phyloP scores from a whole-genome alignment of 2,113 vertebrate genomes.

The Microtus oregoni region DNA sequence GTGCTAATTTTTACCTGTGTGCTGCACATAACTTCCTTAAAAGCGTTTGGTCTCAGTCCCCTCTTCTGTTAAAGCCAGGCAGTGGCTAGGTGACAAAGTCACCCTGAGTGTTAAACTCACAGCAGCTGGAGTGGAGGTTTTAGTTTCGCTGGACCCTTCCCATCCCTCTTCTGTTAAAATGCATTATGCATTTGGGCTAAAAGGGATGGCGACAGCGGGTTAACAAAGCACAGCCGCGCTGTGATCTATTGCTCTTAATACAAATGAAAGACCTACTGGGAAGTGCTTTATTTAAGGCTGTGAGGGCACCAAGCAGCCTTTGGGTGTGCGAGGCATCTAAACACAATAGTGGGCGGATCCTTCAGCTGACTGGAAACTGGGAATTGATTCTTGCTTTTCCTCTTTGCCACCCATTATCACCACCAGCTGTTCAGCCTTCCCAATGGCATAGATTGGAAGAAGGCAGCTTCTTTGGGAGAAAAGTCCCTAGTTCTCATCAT shows the following conservation, averaged over 20 bases:
- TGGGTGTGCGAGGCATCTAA: neutral
- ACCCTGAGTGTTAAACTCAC: neutral
- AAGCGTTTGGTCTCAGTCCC: neutral
- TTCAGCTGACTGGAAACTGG: slow-evolving; percentile 4
- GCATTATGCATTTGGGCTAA: slow-evolving; percentile 5
- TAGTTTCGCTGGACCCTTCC: neutral
- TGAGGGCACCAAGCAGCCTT: neutral
- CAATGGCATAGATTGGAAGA: neutral
- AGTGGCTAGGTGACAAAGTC: neutral
- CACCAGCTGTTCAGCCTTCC: neutral
- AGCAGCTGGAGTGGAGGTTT: neutral
- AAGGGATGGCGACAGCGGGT: neutral
- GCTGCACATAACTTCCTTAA: neutral
- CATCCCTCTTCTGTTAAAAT: neutral
- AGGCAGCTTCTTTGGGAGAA: neutral
- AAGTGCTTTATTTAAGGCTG: neutral
- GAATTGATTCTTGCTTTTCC: neutral
- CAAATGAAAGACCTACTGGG: neutral
- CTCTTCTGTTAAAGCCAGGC: neutral
- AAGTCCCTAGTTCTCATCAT: neutral
- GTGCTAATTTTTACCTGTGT: neutral
- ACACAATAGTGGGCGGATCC: neutral
- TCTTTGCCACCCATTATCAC: neutral
- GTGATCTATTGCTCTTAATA: slow-evolving; percentile 29
- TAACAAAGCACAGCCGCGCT: neutral